Base-by-base conservation (phyloP, 2,888 invertebrate genomes). In the Cylindroiulus punctatus region DNA sequence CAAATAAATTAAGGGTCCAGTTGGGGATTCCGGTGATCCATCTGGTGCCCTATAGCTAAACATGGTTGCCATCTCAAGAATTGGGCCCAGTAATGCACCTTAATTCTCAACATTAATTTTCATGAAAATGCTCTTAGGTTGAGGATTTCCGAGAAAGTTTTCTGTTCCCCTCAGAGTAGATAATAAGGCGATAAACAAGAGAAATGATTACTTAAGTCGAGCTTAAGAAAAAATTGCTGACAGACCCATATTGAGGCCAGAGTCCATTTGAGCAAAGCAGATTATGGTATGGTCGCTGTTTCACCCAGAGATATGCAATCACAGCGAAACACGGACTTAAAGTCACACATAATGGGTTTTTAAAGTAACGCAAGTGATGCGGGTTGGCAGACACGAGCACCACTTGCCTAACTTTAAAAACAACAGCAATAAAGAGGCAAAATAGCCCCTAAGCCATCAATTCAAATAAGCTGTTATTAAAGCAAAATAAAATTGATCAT, bases 1-100 rank as follows among this genome's bases (percentile, higher is more conserved):
- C 57, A 57, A 57, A 57, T 57, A 57, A 57, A 57, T 57, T 57
- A 57, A 57, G 57, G 57, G 57, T 57, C 57, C 57, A 57, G 57
- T 57, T 57, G 57, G 57, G 57, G 57, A 57, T 57, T 57, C 57
- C 57, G n/a, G 57, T 57, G 57, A 57, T 57, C 57, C 17, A 57
- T 57, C 57, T n/a, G n/a, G 7, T 57, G n/a, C 7, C 57, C n/a
- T 57, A n/a, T n/a, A 57, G 57, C 57, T 19, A 57, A 57, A 57
- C 57, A 57, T 19, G n/a, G n/a, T 57, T 57, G 57, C 57, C n/a
- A 57, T 57, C n/a, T 57, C n/a, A 19, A n/a, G n/a, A n/a, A 57
- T 57, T 57, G 57, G n/a, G 17, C n/a, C n/a, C 57, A n/a, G 57
- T 57, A 57, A 57, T 57, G n/a, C 57, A n/a, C n/a, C 57, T 57